These are phyloP conservation scores for Heliconius himera DNA, from an alignment of 1,140 invertebrate species.

Conservation along the genomic window DNA sequence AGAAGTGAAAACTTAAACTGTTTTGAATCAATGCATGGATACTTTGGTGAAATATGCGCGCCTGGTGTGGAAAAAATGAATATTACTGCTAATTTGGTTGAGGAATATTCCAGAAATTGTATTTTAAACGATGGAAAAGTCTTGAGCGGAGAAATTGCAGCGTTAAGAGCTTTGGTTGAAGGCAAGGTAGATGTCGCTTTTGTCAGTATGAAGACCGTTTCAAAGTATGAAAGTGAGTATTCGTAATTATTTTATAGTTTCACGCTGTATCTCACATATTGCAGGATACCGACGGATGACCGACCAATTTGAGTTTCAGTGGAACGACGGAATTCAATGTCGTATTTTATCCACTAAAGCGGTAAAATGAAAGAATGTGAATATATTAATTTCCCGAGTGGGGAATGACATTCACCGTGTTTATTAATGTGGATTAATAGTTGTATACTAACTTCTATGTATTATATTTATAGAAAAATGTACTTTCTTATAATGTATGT, in stretches of 20 bases:
- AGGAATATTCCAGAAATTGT: slow-evolving; percentile 57
- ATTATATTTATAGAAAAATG: too few relatives aligned
- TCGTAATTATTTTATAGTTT: background rate
- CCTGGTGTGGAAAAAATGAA: slow-evolving; percentile 71
- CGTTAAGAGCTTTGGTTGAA: slow-evolving; percentile 91
- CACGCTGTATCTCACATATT: too few relatives aligned
- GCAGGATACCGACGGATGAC: background rate
- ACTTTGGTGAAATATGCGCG: slow-evolving; percentile 85
- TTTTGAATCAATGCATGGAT: slow-evolving; percentile 79
- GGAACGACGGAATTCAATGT: background rate
- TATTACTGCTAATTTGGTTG: slow-evolving; percentile 31
- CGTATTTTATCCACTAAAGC: too few relatives aligned
- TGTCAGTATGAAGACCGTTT: slow-evolving; percentile 86
- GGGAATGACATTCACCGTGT: too few relatives aligned
- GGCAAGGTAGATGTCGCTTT: slow-evolving; percentile 93
- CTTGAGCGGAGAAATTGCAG: slow-evolving; percentile 83
- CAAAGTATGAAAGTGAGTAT: slow-evolving; percentile 82
- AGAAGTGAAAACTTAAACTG: slow-evolving; percentile 72
- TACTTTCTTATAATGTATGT: too few relatives aligned
- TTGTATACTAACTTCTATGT: too few relatives aligned
- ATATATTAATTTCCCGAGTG: too few relatives aligned
- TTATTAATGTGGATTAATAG: too few relatives aligned
- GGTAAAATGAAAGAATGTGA: too few relatives aligned
- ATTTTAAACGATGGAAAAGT: slow-evolving; percentile 53
- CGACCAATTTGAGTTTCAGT: background rate